Base-by-base conservation (phyloP, 2,797 vertebrate species). In the Neosilurus hyrtlii region DNA sequence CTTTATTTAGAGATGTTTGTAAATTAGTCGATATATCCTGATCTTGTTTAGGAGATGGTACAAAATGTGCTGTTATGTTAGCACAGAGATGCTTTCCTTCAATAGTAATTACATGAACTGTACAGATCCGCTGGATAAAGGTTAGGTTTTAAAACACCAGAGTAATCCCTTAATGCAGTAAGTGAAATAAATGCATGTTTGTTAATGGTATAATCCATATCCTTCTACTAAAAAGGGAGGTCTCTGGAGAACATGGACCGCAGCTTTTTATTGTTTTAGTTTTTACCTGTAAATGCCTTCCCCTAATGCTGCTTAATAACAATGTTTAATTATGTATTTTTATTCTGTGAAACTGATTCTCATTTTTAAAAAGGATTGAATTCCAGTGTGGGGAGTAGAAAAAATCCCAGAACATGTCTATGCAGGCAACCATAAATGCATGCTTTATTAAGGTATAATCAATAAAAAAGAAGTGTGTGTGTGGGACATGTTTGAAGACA, bases 271-370 rank as follows among this genome's bases (percentile, higher is more conserved):
- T 84, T 82, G 72, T 86, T 84, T 85, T 54, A 82, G 62, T 82
- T 82, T 89, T 88, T 86, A 65, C 83, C 67, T 62, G 24, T 75
- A 88, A 88, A 57, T 57, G 85, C 86, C 86, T 87, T 68, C 83
- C 89, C 80, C 84, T 43, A 91, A 87, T 80, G 82, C 85, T 43
- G 79, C 66, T 87, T 81, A 85, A 87, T 89, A 90, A 89, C 89
- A 86, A 10, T 79, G 70, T 85, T 83, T 84, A 90, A 90, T 91
- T 90, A 88, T 85, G 49, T 72, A 10, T 73, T 84, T 35, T 85
- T 83, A 24, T 82, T 80, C 77, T 74, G 80, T 87, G 79, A 88
- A 88, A 89, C 87, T 87, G 78, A 89, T 88, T 73, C 22, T 24
- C 11, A 70, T 71, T 51, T 51, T 12, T 4, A 49, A 67, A 66